Evolutionary conservation across 2,797 vertebrate species (phyloP), one percentile per base, ranked within the genome.

Genomic region (Scolopax rusticola): DNA sequence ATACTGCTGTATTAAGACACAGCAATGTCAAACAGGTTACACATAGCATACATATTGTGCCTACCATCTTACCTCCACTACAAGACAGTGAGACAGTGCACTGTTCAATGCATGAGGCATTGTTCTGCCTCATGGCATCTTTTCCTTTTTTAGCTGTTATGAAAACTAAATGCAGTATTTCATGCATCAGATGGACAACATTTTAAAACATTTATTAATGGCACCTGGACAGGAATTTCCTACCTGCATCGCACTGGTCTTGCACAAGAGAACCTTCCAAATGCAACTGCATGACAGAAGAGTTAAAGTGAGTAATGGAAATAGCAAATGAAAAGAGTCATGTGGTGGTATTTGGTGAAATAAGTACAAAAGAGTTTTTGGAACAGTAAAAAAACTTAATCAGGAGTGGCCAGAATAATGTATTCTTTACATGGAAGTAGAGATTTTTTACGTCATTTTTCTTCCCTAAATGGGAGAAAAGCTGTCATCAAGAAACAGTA

Each of bases 281-380:
- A 54, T 51, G 21, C 83, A 28, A 19, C 12, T 43, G 23, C 15
- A 68, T 8, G 33, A 68, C n/a, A 84, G 28, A 43, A 48, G 4
- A 1, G 2, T 63, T 80, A 30, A 86, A 77, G 6, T 19, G 47
- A 63, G 7, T 36, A 41, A 30, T 25, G 5, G 21, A 51, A 85
- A 54, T 5, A 67, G 8, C 7, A 77, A 64, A 70, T 45, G 5
- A 69, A 45, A 84, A 28, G 15, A 80, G 33, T 48, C 59, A 48
- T 1, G 0, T 38, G 6, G 45, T 33, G 1, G 7, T 47, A 50
- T 0, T 0, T n/a, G 25, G 9, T 4, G 2, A 41, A 90, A 21
- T 15, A 83, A 48, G 13, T 2, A 77, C 25, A 43, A 74, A 64
- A 51, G 8, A 24, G 4, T 1, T 70, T 57, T 43, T 59, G 25